Conservation (phyloP, 2,797 vertebrate genomes). For the Xenopus petersii region DNA sequence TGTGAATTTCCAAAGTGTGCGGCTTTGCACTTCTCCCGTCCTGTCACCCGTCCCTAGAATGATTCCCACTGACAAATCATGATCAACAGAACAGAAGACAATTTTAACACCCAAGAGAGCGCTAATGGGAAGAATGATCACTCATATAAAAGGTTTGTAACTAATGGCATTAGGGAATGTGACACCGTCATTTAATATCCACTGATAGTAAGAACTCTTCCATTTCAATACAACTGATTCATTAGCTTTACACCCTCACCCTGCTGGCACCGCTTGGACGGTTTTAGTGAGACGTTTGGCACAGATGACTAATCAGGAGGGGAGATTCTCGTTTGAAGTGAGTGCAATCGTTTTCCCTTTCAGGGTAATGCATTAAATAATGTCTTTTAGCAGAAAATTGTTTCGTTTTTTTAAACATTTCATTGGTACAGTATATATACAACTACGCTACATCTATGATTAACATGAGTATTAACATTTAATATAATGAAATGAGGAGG, state of each 20-base stretch:
- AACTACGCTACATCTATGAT: too few relatives aligned
- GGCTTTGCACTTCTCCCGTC: not conserved
- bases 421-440: too few relatives aligned
- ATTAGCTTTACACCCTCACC: not conserved
- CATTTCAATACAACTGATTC: conserved; percentile 20
- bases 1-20: conserved; percentile 3
- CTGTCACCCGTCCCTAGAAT: conserved; percentile 8
- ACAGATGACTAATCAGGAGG: conserved; percentile 4
- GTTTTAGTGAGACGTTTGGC: conserved; percentile 15
- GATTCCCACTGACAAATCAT: conserved; percentile 45
- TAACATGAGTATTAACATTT: too few relatives aligned
- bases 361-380: not conserved
- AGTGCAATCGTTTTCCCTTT: too few relatives aligned
- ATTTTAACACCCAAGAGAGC: conserved; percentile 41
- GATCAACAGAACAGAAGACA: conserved; percentile 47
- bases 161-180: conserved; percentile 46
- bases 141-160: conserved; percentile 44
- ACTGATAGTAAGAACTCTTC: not conserved
- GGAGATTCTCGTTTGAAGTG: not conserved
- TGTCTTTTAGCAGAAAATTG: conserved; percentile 3
- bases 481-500: too few relatives aligned
- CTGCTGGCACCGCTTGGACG: conserved; percentile 3
- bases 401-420: too few relatives aligned
- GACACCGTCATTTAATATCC: conserved; percentile 30
- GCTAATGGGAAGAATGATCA: conserved; percentile 35